phyloP scores from a whole-genome alignment of 1,140 invertebrate genomes.

The Musca vetustissima region DNA sequence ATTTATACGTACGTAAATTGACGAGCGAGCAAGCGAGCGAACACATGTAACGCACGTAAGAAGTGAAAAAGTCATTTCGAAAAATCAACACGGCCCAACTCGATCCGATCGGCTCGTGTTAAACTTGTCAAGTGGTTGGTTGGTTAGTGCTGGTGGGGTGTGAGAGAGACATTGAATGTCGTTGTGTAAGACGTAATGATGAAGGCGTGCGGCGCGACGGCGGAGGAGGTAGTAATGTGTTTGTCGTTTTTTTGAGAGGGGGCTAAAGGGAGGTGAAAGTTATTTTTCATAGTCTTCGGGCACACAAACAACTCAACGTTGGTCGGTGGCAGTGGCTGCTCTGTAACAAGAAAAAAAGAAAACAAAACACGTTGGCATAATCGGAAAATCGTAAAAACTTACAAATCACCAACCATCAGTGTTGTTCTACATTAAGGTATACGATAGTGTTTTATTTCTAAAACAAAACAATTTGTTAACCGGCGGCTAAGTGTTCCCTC shows the following conservation, averaged over 20 bases:
- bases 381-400: background rate
- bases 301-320: background rate
- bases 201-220: too few relatives aligned
- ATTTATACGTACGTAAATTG: too few relatives aligned
- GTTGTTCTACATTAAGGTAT: too few relatives aligned
- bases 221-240: too few relatives aligned
- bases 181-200: too few relatives aligned
- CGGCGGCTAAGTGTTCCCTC: too few relatives aligned
- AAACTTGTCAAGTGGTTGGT: slow-evolving; percentile 21
- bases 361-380: slow-evolving; percentile 22
- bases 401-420: background rate
- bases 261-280: slow-evolving; percentile 14
- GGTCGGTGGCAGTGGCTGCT: slow-evolving; percentile 10
- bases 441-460: too few relatives aligned
- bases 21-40: too few relatives aligned
- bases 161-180: too few relatives aligned
- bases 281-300: slow-evolving; percentile 14
- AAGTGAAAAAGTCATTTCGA: slow-evolving; percentile 12
- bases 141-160: too few relatives aligned
- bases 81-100: slow-evolving; percentile 10
- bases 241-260: background rate
- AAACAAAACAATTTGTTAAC: too few relatives aligned
- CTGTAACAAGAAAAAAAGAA: slow-evolving; percentile 8
- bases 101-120: slow-evolving; percentile 17
- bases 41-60: slow-evolving; percentile 16